Percentiles rank a stretch among this genome's conserved stretches.
These are phyloP conservation scores for Eulemur macaco DNA, from an alignment of 2,113 vertebrate species.

Conservation along the genomic window DNA sequence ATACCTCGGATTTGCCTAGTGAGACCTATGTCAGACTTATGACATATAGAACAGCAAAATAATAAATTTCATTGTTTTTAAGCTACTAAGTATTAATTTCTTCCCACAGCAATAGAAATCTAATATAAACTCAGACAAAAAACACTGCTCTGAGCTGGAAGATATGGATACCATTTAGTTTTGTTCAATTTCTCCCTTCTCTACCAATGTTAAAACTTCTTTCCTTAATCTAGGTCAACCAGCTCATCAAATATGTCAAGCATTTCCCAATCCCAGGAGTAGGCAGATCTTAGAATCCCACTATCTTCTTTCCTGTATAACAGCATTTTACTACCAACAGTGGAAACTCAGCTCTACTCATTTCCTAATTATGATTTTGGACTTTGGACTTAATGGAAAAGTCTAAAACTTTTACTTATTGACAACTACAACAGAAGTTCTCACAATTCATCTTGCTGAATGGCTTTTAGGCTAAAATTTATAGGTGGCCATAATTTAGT, in stretches of 20 bases:
- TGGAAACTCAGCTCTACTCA: neutral
- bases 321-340: neutral
- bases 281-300: neutral
- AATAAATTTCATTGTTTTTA: neutral
- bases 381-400: neutral
- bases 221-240: neutral
- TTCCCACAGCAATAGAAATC: neutral
- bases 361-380: neutral
- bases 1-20: neutral
- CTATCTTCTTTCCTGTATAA: neutral
- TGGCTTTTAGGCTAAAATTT: neutral
- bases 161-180: neutral
- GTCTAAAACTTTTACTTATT: neutral
- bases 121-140: neutral
- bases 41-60: neutral
- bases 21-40: neutral
- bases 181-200: neutral
- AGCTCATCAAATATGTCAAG: neutral
- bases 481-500: neutral
- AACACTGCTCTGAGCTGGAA: neutral
- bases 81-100: neutral
- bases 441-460: neutral
- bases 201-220: neutral
- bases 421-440: neutral
- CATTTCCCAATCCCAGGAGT: neutral